A percentile compares a stretch with the other conserved stretches of the same genome.
Conservation (phyloP, 2,888 invertebrate genomes). For the Tinea semifulvella region DNA sequence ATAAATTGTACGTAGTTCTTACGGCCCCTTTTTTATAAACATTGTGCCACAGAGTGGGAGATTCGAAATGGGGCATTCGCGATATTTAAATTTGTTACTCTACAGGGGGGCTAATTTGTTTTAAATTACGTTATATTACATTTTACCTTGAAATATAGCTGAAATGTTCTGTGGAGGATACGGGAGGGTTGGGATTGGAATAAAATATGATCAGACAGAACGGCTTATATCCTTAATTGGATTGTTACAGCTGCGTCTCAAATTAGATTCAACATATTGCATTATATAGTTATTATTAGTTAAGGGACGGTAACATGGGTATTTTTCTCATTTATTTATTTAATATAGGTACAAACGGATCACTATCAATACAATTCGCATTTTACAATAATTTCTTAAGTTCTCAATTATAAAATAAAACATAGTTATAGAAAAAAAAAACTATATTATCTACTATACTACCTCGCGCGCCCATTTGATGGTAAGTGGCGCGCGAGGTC, state of each 20-base stretch:
- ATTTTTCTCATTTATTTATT: too few relatives aligned
- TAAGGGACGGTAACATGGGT: too few relatives aligned
- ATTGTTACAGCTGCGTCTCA: constrained; percentile 16
- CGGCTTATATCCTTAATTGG: constrained; percentile 28
- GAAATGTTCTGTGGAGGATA: constrained; percentile 39
- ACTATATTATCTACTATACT: too few relatives aligned
- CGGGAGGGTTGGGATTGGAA: constrained; percentile 53
- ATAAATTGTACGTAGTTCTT: constrained; percentile 42
- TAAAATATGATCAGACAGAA: constrained; percentile 38
- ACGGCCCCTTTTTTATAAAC: constrained; percentile 45
- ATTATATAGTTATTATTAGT: too few relatives aligned
- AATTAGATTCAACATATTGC: too few relatives aligned
- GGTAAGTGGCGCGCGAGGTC: too few relatives aligned
- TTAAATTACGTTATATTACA: constrained; percentile 66
- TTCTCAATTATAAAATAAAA: too few relatives aligned
- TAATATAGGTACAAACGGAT: too few relatives aligned
- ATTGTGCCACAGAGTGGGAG: constrained; percentile 23
- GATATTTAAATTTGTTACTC: constrained; percentile 57
- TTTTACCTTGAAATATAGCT: constrained; percentile 54
- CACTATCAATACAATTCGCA: too few relatives aligned
- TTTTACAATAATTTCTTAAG: too few relatives aligned
- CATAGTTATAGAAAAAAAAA: too few relatives aligned
- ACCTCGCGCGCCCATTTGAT: too few relatives aligned
- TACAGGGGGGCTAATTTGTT: constrained; percentile 63
- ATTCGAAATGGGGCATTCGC: constrained; percentile 42